These are phyloP conservation scores for Dasyurus viverrinus DNA, from an alignment of 2,113 vertebrate species.

Conservation along the genomic window DNA sequence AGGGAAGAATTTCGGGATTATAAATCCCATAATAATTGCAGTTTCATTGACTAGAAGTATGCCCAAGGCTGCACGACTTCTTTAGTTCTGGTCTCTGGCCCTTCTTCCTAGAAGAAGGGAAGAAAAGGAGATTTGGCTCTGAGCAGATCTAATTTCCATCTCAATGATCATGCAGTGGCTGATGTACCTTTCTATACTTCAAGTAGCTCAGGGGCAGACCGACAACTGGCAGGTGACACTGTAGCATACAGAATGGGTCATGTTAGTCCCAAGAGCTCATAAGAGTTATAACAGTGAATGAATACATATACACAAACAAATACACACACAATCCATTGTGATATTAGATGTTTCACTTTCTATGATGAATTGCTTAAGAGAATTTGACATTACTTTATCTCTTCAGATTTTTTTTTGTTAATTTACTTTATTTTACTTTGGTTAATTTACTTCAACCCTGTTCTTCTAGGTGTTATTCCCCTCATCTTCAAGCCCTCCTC, in stretches of 20 bases:
- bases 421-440: background rate
- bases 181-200: background rate
- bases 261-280: no score
- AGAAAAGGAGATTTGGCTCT: background rate
- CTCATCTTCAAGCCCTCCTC: background rate
- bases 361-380: background rate
- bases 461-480: background rate
- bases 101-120: background rate
- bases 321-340: background rate
- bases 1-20: background rate
- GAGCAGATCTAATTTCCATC: background rate
- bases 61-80: background rate
- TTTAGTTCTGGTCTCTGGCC: background rate
- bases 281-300: no score
- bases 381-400: background rate
- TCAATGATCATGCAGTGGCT: background rate
- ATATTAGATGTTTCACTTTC: background rate
- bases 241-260: no score
- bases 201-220: background rate
- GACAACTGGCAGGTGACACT: no score
- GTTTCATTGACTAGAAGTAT: background rate
- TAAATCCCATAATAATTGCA: background rate
- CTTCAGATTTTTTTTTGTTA: background rate
- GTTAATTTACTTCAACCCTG: background rate
- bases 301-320: no score